Percentiles rank a stretch among this genome's conserved stretches.
Evolutionary conservation across 2,888 invertebrate species (phyloP).

Genomic region (Aethes cnicana): DNA sequence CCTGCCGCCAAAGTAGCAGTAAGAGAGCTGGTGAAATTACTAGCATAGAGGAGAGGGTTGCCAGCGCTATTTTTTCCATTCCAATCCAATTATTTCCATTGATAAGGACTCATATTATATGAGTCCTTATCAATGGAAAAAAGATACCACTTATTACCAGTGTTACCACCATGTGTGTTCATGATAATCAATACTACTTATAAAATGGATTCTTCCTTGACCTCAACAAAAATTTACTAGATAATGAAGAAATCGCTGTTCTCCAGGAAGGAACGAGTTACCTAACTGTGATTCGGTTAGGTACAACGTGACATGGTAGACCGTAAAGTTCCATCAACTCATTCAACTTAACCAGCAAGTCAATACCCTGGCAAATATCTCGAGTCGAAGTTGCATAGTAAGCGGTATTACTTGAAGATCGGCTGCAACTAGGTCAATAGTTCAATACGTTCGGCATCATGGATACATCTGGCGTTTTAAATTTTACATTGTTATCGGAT

Average conservation of each 20-base stretch:
- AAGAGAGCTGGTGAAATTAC: too few species aligned
- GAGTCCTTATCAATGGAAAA: not conserved
- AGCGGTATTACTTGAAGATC: constrained; percentile 32
- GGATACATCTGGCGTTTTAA: constrained; percentile 32
- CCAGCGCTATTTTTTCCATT: too few species aligned
- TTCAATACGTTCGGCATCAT: constrained; percentile 37
- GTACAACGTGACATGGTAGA: not conserved
- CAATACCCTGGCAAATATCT: constrained; percentile 13
- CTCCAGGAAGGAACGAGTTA: not conserved
- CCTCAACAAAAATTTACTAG: not conserved
- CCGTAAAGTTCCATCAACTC: not conserved
- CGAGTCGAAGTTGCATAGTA: constrained; percentile 14
- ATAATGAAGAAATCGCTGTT: not conserved
- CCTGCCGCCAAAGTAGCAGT: too few species aligned
- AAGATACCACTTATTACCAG: too few species aligned
- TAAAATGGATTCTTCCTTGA: too few species aligned
- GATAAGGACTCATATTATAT: too few species aligned
- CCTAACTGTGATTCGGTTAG: too few species aligned
- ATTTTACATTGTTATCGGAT: constrained; percentile 3
- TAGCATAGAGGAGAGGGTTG: too few species aligned
- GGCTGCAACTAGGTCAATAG: constrained; percentile 44
- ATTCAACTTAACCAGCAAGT: not conserved
- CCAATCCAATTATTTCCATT: too few species aligned
- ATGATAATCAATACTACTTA: too few species aligned
- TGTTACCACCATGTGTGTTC: too few species aligned